Evolutionary conservation across 2,113 vertebrate genomes (phyloP).

Genomic region (Syngnathus scovelli): DNA sequence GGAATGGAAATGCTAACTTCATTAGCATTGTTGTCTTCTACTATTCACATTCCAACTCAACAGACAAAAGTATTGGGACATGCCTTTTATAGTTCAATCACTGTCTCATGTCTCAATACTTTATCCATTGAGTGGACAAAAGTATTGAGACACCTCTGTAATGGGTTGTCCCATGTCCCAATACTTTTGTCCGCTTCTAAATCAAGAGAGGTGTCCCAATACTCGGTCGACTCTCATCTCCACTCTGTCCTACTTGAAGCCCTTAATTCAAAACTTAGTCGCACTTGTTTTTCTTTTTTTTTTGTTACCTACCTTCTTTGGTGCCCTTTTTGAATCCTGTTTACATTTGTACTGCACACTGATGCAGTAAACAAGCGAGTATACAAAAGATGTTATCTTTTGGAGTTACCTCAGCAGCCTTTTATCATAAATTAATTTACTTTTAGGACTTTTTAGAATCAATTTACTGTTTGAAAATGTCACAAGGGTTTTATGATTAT

Average conservation of each 20-base stretch:
- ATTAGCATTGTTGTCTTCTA: not conserved
- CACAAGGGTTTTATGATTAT: constrained; percentile 46
- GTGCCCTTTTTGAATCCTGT: not conserved
- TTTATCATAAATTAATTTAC: constrained; percentile 7
- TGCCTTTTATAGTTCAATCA: not conserved
- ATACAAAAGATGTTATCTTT: constrained; percentile 26
- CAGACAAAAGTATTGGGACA: not conserved
- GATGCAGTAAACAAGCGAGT: constrained; percentile 38
- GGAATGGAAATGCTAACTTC: not conserved
- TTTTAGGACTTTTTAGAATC: constrained; percentile 43
- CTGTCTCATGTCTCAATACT: not conserved
- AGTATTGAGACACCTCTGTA: no score
- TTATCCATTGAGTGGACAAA: not conserved
- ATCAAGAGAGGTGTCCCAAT: not conserved
- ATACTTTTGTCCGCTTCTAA: not conserved
- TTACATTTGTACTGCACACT: constrained; percentile 26
- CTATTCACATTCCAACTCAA: not conserved
- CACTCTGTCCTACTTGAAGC: not conserved
- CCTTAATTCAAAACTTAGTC: not conserved
- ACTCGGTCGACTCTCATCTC: not conserved
- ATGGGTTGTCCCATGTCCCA: not conserved
- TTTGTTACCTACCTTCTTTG: not conserved
- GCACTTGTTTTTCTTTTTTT: no score
- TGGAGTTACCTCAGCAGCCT: constrained; percentile 16
- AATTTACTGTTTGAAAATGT: constrained; percentile 34